Base-by-base conservation (phyloP, 1,140 invertebrate species). In the Meteorus sp. region DNA sequence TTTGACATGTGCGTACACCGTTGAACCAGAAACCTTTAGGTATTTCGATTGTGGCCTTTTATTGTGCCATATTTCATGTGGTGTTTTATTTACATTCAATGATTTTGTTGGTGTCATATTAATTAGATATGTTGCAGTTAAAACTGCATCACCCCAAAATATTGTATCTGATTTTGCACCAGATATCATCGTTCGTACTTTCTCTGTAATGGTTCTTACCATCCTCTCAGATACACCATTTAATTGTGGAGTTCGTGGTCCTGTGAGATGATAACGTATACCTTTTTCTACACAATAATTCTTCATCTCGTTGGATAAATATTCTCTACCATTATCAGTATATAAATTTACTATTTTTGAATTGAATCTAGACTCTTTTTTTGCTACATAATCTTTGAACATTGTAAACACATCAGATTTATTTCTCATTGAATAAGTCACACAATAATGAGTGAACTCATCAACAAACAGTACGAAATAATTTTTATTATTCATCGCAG, bases 1-100 rank as follows among this genome's bases (percentile, higher is more conserved):
- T 75, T 81, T 79, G 67, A 74, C 70, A 64, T 76, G 72, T 13
- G 75, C 69, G 63, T 75, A 75, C 29, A 71, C 72, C n/a, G 71
- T 79, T 13, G 67, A 78, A 45, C 79, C 78, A 74, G 84, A 83
- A 35, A 79, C 66, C 66, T 71, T 77, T 51, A 83, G 68, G 70
- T 82, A 70, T 60, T 71, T 71, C 43, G 83, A 43, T 53, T 74
- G 39, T 20, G 79, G 76, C 59, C 80, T 82, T 60, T 64, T 73
- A 61, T 67, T 59, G 66, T 76, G 72, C 78, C 81, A 82, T 61
- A 77, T 43, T 68, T 83, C 77, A 65, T 72, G 77, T 59, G 80
- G 76, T 60, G 78, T 82, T 65, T 73, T 71, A 20, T 59, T 63
- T 39, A 44, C 19, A 59, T 66, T 65, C 15, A 78, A 56, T 53